Conservation (phyloP, 2,797 vertebrate species). For the Xerus rutilus region DNA sequence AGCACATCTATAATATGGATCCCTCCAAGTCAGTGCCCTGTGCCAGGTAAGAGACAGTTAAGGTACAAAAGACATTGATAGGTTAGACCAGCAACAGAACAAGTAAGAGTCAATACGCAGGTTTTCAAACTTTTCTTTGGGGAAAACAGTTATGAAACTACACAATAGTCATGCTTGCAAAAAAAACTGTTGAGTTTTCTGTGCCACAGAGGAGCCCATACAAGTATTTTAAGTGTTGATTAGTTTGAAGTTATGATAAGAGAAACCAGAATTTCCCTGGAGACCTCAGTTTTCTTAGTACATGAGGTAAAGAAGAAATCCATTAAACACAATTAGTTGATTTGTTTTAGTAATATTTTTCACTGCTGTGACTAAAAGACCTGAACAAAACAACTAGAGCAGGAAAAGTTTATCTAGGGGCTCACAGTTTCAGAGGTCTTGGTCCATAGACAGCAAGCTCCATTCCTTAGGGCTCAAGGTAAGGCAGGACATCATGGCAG, state of each 20-base stretch:
- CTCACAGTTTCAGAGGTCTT: no score
- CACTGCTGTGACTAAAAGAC: no score
- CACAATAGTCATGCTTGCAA: background rate
- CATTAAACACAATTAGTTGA: background rate
- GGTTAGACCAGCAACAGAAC: background rate
- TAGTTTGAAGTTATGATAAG: slow-evolving; percentile 20
- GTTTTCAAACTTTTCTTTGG: background rate
- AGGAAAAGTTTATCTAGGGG: no score
- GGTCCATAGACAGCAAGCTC: no score
- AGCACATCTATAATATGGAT: slow-evolving; percentile 92
- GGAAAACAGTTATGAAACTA: background rate
- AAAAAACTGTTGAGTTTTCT: background rate
- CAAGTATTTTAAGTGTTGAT: background rate
- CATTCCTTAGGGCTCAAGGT: no score
- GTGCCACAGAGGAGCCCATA: background rate
- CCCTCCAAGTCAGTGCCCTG: slow-evolving; percentile 92
- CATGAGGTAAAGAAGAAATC: background rate
- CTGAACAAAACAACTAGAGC: no score
- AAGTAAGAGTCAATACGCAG: background rate
- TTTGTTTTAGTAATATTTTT: background rate
- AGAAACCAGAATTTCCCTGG: background rate
- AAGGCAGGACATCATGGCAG: no score
- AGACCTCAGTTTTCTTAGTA: slow-evolving; percentile 6
- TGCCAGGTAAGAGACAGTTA: slow-evolving; percentile 90
- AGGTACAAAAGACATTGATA: background rate